Conservation (phyloP, 35 echinoderm and acorn worm genomes). For the Chiridota heheva region DNA sequence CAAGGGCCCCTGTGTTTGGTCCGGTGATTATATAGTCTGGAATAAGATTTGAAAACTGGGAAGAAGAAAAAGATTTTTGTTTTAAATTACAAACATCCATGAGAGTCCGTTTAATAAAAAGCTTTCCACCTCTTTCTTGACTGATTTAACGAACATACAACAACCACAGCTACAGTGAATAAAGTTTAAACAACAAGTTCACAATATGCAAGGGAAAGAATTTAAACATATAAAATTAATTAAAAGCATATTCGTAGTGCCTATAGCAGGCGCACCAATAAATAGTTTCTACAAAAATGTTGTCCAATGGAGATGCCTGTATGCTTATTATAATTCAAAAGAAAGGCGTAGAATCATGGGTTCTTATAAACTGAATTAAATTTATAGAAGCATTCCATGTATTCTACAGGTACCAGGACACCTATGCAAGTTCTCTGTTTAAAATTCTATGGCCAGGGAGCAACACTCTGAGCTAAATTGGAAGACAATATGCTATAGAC, state of each 20-base stretch:
- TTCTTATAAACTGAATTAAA: too few relatives aligned
- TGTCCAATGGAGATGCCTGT: too few relatives aligned
- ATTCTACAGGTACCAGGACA: too few relatives aligned
- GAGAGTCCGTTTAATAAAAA: background rate
- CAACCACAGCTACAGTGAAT: background rate
- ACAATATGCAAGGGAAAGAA: background rate
- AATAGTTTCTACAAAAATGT: too few relatives aligned
- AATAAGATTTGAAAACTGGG: constrained; percentile 91
- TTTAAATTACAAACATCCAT: background rate
- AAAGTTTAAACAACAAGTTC: background rate
- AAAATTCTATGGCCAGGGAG: too few relatives aligned
- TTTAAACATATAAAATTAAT: background rate
- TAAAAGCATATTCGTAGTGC: background rate
- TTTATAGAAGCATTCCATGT: too few relatives aligned
- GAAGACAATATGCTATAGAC: too few relatives aligned
- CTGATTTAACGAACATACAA: background rate
- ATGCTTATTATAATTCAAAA: too few relatives aligned
- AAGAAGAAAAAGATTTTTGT: constrained; percentile 14
- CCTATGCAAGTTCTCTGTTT: too few relatives aligned
- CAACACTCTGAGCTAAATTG: too few relatives aligned
- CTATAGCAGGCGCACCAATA: too few relatives aligned
- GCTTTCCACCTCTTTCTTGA: background rate
- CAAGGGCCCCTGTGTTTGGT: constrained; percentile 32
- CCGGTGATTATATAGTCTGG: constrained; percentile 90
- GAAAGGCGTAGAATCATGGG: too few relatives aligned